Percentiles rank a stretch among this genome's conserved stretches.
Evolutionary conservation across 92 coral and sea anemone species (phyloP).

Genomic region (Meandrina meandrites): DNA sequence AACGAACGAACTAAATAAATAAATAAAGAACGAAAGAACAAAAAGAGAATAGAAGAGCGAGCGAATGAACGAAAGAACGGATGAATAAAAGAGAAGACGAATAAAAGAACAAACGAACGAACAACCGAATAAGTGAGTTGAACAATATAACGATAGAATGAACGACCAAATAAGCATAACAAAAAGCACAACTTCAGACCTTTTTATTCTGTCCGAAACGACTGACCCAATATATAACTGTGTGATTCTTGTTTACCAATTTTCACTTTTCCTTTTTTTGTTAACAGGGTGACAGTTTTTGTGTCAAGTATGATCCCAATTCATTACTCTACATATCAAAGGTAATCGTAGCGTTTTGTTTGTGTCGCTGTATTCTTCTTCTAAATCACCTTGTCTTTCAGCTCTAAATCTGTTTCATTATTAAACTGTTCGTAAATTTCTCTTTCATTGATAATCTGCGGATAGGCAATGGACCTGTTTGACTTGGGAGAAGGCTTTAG

Average conservation of each 20-base stretch:
- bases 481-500: slow-evolving; percentile 91
- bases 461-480: slow-evolving; percentile 95
- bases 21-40: too few relatives aligned
- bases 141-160: too few relatives aligned
- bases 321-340: slow-evolving; percentile 91
- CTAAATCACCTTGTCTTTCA: neutral
- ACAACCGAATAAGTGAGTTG: too few relatives aligned
- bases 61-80: too few relatives aligned
- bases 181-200: too few relatives aligned
- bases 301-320: slow-evolving; percentile 93
- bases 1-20: too few relatives aligned
- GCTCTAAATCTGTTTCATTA: neutral
- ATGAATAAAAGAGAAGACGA: too few relatives aligned
- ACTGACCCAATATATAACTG: neutral
- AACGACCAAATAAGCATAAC: too few relatives aligned
- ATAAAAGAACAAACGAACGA: too few relatives aligned
- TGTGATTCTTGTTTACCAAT: neutral
- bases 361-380: neutral
- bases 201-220: too few relatives aligned
- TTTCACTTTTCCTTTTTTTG: neutral
- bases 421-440: neutral
- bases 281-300: slow-evolving; percentile 91
- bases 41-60: too few relatives aligned
- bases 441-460: neutral
- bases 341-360: slow-evolving; percentile 40